Evolutionary conservation across 2,888 invertebrate genomes (phyloP).

Genomic region (Dorcus hopei): DNA sequence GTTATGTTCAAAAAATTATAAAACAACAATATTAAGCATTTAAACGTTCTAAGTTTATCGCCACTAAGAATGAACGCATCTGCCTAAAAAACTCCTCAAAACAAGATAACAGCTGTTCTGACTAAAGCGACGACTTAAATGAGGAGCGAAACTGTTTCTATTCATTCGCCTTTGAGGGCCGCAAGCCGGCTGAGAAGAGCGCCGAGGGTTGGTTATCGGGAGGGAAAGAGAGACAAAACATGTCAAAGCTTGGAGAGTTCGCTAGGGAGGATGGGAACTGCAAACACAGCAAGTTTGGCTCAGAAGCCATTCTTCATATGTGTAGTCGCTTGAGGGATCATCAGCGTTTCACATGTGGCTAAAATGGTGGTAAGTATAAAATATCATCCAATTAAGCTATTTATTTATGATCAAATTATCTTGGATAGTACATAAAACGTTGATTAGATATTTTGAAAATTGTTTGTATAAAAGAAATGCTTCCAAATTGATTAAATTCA

Average conservation of each 20-base stretch:
- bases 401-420: too few species aligned
- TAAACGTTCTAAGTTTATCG: too few species aligned
- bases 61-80: not conserved
- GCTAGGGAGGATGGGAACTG: constrained; percentile 20
- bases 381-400: constrained; percentile 9
- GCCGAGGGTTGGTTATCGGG: constrained; percentile 18
- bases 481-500: not conserved
- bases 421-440: too few species aligned
- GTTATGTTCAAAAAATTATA: too few species aligned
- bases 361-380: constrained; percentile 35
- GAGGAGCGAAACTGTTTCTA: constrained; percentile 25
- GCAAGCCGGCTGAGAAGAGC: constrained; percentile 8
- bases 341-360: constrained; percentile 24
- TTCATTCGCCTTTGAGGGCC: constrained; percentile 1
- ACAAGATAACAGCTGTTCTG: constrained; percentile 32
- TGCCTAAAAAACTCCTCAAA: constrained; percentile 11
- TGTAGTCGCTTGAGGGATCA: constrained; percentile 21
- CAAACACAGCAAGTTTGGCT: constrained; percentile 32
- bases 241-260: constrained; percentile 18
- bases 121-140: constrained; percentile 28
- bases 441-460: too few species aligned
- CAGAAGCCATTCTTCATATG: constrained; percentile 34
- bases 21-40: too few species aligned
- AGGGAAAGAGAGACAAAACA: constrained; percentile 18
- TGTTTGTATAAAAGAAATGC: too few species aligned